Evolutionary conservation across 1,140 invertebrate genomes (phyloP), one percentile per base, ranked within the genome.

Genomic region (Augochlora pura): DNA sequence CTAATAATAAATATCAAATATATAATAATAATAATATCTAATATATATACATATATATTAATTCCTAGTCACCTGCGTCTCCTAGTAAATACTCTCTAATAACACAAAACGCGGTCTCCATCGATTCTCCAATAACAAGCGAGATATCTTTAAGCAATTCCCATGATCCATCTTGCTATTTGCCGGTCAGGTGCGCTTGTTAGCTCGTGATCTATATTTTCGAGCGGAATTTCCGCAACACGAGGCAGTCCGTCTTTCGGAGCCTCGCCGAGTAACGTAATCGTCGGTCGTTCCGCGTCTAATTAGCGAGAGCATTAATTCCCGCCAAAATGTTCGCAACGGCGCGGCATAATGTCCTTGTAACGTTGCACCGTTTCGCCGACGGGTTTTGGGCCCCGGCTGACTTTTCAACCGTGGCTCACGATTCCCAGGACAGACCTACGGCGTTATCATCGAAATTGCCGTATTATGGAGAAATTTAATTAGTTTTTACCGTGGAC

Each of bases 391-490:
- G n/a, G 8, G 25, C 8, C 21, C 12, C 59, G 25, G 66, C 59
- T 42, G 62, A 64, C 27, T 69, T 46, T 46, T 66, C 39, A 66
- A 57, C 18, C 21, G 16, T 69, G 3, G 49, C 65, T 4, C 42
- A n/a, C 25, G 2, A 16, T 32, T 23, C 64, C 10, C 7, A 0
- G 10, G 21, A 25, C 8, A 27, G 14, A 32, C 27, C 12, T 18
- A 64, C 7, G 6, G 21, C 52, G 68, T 91, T 89, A 88, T 88
- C 86, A 86, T 89, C 82, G 66, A 67, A 88, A 90, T 87, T 72
- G 71, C 70, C 71, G 46, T 84, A 87, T 88, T 86, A 89, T 83
- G 69, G 83, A 85, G 87, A 89, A 88, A 89, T 88, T 88, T 90
- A 91, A 91, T 91, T 91, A 90, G 81, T 85, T 90, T 88, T 84